Evolutionary conservation across 2,888 invertebrate genomes (phyloP).

Genomic region (Thecophora atra): DNA sequence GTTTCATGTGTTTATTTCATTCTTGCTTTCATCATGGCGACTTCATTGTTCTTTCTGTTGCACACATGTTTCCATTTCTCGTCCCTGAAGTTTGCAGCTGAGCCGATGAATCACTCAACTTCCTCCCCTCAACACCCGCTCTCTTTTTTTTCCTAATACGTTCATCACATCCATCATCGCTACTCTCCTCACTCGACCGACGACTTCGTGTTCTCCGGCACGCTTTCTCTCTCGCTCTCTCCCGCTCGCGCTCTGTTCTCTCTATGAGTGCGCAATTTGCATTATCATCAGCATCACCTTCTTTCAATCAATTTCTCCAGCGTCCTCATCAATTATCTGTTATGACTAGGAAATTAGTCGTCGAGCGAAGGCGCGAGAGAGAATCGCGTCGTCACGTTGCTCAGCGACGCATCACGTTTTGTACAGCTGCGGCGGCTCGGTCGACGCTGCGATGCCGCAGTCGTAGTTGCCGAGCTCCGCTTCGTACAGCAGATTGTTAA

Average conservation of each 20-base stretch:
- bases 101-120: constrained; percentile 32
- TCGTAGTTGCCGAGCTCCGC: constrained; percentile 63
- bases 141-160: too few species aligned
- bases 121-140: not conserved
- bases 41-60: constrained; percentile 35
- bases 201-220: not conserved
- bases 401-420: constrained; percentile 51
- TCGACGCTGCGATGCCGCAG: constrained; percentile 60
- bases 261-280: not conserved
- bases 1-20: constrained; percentile 42
- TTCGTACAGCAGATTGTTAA: constrained; percentile 62
- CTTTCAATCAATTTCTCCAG: not conserved
- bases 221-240: not conserved
- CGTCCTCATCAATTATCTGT: constrained; percentile 17
- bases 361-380: not conserved
- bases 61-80: constrained; percentile 23
- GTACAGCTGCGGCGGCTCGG: constrained; percentile 63
- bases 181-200: not conserved
- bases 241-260: not conserved
- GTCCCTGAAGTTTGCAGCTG: constrained; percentile 27
- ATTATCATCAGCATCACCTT: constrained; percentile 11
- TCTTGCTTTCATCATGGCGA: constrained; percentile 22
- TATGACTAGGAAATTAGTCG: constrained; percentile 28
- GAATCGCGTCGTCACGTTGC: not conserved
- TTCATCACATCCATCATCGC: not conserved